Percentiles rank a stretch among this genome's conserved stretches.
These are phyloP conservation scores for Perizoma flavofasciatum DNA, from an alignment of 2,888 invertebrate genomes.

Conservation along the genomic window DNA sequence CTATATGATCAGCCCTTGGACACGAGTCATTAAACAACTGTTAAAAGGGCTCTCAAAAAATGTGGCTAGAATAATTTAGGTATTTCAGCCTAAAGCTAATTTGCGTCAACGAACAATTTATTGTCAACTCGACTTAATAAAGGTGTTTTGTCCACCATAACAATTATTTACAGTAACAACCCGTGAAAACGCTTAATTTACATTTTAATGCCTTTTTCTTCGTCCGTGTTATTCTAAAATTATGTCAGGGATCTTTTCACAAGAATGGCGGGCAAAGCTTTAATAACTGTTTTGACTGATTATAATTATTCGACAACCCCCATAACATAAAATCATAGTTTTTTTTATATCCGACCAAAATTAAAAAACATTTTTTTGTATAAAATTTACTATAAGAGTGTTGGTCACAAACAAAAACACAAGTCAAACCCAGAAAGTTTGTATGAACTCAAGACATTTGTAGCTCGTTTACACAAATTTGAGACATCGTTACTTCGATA, in stretches of 20 bases:
- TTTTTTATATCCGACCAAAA: background rate
- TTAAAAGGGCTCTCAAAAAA: slow-evolving; percentile 20
- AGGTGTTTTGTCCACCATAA: slow-evolving; percentile 31
- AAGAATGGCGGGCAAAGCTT: slow-evolving; percentile 6
- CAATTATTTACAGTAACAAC: slow-evolving; percentile 36
- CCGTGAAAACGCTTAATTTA: slow-evolving; percentile 38
- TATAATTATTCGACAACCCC: too few relatives aligned
- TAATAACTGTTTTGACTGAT: background rate
- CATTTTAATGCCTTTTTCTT: slow-evolving; percentile 47
- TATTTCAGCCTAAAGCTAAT: slow-evolving; percentile 30
- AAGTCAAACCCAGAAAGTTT: too few relatives aligned
- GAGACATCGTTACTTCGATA: too few relatives aligned
- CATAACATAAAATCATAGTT: background rate
- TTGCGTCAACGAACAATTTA: slow-evolving; percentile 29
- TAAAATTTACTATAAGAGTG: too few relatives aligned
- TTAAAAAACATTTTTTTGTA: background rate
- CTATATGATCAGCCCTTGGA: slow-evolving; percentile 17
- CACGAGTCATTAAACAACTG: slow-evolving; percentile 24
- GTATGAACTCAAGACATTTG: too few relatives aligned
- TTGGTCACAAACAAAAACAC: too few relatives aligned
- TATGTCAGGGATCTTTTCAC: slow-evolving; percentile 21
- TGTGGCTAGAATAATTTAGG: slow-evolving; percentile 20
- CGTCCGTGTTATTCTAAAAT: slow-evolving; percentile 34
- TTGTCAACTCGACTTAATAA: slow-evolving; percentile 26
- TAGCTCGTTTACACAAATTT: too few relatives aligned